Evolutionary conservation across 64 coral and sea anemone genomes (phyloP).

Genomic region (Dendronephthya gigantea): DNA sequence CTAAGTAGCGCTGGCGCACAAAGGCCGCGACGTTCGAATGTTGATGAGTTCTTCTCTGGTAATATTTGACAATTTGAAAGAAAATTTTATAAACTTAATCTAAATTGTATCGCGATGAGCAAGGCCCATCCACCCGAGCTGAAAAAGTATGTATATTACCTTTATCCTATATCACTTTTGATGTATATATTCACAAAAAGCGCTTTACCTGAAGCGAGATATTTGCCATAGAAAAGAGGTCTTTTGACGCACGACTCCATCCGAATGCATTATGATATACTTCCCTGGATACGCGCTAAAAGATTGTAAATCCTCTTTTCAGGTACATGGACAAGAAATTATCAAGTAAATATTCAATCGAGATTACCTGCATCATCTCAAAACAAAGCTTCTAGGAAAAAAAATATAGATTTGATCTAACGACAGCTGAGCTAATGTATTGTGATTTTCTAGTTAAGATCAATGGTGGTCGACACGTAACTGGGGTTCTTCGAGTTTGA

Average conservation of each 20-base stretch:
- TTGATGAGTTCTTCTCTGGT: background rate
- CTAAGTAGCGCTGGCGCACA: background rate
- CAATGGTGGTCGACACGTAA: slow-evolving; percentile 84
- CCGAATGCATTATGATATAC: background rate
- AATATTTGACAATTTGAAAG: background rate
- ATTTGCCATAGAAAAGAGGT: background rate
- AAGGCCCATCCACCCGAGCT: slow-evolving; percentile 98
- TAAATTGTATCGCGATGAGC: slow-evolving; percentile 62
- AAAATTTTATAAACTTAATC: background rate
- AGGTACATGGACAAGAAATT: slow-evolving; percentile 98
- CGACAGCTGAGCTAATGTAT: too few species aligned
- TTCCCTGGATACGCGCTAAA: too few species aligned
- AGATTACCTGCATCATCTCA: background rate
- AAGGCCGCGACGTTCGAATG: background rate
- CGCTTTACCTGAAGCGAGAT: background rate
- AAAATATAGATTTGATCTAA: background rate
- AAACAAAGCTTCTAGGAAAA: background rate
- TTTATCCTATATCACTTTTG: background rate
- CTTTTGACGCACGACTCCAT: background rate
- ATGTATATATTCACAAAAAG: background rate
- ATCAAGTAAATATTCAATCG: slow-evolving; percentile 54
- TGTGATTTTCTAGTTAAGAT: slow-evolving; percentile 53
- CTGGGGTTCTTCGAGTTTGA: slow-evolving; percentile 86
- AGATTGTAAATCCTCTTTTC: background rate
- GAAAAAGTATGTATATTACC: slow-evolving; percentile 67